Evolutionary conservation across 2,888 invertebrate genomes (phyloP), one percentile per base, ranked within the genome.

Genomic region (Leptopterna dolabrata): DNA sequence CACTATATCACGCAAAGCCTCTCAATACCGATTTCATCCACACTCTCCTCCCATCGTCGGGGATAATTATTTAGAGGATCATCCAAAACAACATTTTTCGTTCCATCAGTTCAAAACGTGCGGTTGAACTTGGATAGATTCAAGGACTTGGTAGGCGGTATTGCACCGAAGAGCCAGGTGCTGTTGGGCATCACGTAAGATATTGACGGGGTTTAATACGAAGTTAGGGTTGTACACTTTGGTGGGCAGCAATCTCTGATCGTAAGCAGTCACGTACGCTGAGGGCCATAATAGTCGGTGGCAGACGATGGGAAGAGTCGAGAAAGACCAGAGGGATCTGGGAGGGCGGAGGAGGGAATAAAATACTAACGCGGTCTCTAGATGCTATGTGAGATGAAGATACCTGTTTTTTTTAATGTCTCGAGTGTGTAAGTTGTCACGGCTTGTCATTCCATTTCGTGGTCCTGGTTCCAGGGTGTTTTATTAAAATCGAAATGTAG

Each of bases 101-200:
- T 63, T 27, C 19, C 24, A 11, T 63, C 24, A 9, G 24, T 24
- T 63, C 24, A 24, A 63, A 63, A 63, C 41, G 36, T 76, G 36
- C 36, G 30, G 73, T 76, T 76, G 73, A 30, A 30, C 73, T 76
- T 76, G 73, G 30, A 19, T 7, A 36, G 41, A 29, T 36, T 76
- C 73, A 76, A 76, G 73, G 73, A 16, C 63, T 63, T 30, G 41
- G 16, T 73, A 16, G 36, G 73, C 73, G 73, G 73, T 76, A 76
- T 41, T 76, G 73, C 73, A 76, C 36, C 16, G 73, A 41, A 36
- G 16, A 30, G n/a, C 19, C 36, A 41, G 41, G 73, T 76, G 73
- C 30, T 76, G 36, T 76, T 76, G 73, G 41, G 14, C 19, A 76
- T 76, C 73, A 76, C 73, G 73, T 76, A 76, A 76, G 73, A 76